phyloP scores from a whole-genome alignment of 1,140 invertebrate genomes.

The Sogatella furcifera region DNA sequence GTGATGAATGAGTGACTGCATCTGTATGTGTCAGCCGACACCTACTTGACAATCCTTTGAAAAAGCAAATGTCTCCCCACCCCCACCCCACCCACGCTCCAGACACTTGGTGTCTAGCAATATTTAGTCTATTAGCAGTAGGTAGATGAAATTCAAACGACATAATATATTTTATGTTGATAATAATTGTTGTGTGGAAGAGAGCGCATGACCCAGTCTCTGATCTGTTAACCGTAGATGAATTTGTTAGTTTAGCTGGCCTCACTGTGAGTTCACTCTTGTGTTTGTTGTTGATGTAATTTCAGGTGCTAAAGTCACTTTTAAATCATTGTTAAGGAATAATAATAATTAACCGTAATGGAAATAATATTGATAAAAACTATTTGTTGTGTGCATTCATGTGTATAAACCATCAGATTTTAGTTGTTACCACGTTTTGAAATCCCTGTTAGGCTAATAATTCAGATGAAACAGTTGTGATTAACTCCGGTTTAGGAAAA shows the following conservation, averaged over 20 bases:
- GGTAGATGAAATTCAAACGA: neutral
- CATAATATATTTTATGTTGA: conserved; percentile 21
- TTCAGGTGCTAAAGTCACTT: conserved; percentile 25
- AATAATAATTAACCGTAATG: conserved; percentile 15
- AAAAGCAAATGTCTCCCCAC: too few species aligned
- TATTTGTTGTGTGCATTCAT: conserved; percentile 25
- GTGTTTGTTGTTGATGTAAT: conserved; percentile 25
- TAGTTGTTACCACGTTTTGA: conserved; percentile 1
- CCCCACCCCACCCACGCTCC: too few species aligned
- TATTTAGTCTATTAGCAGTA: conserved; percentile 19
- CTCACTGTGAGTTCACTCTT: conserved; percentile 23
- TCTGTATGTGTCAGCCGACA: neutral
- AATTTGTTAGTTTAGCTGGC: conserved; percentile 14
- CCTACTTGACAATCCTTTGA: too few species aligned
- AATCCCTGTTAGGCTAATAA: neutral
- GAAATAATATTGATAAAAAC: neutral
- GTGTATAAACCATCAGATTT: conserved; percentile 6
- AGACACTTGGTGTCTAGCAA: neutral
- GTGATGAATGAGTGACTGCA: neutral
- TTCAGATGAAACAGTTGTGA: neutral
- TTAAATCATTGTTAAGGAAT: conserved; percentile 21
- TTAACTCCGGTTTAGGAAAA: neutral
- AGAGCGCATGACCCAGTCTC: neutral
- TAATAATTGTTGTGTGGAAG: conserved; percentile 18
- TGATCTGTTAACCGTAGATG: conserved; percentile 6